A percentile compares a stretch with the other conserved stretches of the same genome.
Conservation (phyloP, 2,888 invertebrate species). For the Trichopria drosophilae region DNA sequence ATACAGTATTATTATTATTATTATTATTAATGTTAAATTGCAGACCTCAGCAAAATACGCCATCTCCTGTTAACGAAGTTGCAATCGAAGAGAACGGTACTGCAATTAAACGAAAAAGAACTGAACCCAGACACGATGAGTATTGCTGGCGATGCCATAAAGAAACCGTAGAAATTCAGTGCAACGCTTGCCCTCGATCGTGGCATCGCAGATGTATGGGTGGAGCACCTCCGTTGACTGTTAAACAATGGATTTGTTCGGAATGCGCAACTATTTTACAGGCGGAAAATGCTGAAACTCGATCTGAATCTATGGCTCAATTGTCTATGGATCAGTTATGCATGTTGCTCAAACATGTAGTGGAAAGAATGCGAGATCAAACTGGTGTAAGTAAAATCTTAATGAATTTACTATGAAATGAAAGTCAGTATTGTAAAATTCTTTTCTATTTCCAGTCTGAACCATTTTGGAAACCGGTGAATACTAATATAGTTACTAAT, state of each 20-base stretch:
- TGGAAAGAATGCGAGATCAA: constrained; percentile 78
- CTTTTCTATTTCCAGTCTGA: constrained; percentile 65
- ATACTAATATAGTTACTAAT: constrained; percentile 70
- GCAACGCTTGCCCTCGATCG: constrained; percentile 82
- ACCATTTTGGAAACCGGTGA: constrained; percentile 78
- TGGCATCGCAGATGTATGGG: constrained; percentile 80
- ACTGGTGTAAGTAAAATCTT: constrained; percentile 69
- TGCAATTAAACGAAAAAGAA: constrained; percentile 19
- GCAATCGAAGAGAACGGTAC: constrained; percentile 4
- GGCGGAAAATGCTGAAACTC: constrained; percentile 73
- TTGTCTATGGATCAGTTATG: constrained; percentile 75
- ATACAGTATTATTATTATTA: too few species aligned
- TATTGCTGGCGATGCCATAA: constrained; percentile 94
- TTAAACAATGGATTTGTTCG: constrained; percentile 80
- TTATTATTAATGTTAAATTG: too few species aligned
- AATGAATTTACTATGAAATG: constrained; percentile 17
- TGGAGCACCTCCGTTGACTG: constrained; percentile 58
- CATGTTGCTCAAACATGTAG: constrained; percentile 76
- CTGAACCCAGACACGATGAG: constrained; percentile 8
- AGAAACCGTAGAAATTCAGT: constrained; percentile 66
- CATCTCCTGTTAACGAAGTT: neutral
- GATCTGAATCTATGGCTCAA: constrained; percentile 73
- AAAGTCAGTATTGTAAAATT: neutral
- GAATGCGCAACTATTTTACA: constrained; percentile 78
- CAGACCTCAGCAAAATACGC: too few species aligned